These are phyloP conservation scores for Paraplagusia blochii DNA, from an alignment of 2,113 vertebrate species.

Conservation along the genomic window DNA sequence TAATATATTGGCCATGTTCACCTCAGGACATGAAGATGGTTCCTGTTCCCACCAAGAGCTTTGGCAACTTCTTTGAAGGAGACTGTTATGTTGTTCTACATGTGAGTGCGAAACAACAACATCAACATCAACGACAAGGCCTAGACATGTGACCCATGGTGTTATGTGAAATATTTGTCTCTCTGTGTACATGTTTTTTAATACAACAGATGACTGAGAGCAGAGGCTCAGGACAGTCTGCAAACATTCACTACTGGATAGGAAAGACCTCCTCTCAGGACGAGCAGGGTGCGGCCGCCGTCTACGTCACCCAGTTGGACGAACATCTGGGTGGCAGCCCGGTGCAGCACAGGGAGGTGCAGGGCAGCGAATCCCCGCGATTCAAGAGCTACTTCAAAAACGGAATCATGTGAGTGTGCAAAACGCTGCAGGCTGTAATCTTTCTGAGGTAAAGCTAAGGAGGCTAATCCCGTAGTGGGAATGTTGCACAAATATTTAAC, in stretches of 20 bases:
- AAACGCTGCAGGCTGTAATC: slow-evolving; percentile 13
- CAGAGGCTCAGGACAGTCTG: slow-evolving; percentile 46
- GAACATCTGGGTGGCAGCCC: slow-evolving; percentile 74
- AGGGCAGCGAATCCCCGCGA: slow-evolving; percentile 79
- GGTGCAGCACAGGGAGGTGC: slow-evolving; percentile 85
- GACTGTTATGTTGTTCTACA: slow-evolving; percentile 85
- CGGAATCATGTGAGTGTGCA: slow-evolving; percentile 83
- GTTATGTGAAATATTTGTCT: background rate
- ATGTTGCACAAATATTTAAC: no score
- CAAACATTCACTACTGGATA: slow-evolving; percentile 88
- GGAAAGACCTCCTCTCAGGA: slow-evolving; percentile 83
- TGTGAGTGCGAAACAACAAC: slow-evolving; percentile 71
- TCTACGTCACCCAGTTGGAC: slow-evolving; percentile 84
- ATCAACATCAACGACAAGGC: no score
- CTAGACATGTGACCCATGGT: background rate
- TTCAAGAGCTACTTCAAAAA: slow-evolving; percentile 89
- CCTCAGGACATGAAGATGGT: slow-evolving; percentile 88
- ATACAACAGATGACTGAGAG: slow-evolving; percentile 65
- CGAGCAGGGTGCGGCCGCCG: slow-evolving; percentile 82
- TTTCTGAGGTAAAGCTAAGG: slow-evolving; percentile 25
- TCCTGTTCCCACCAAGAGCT: slow-evolving; percentile 78
- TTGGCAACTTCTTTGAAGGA: slow-evolving; percentile 88
- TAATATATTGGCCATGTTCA: slow-evolving; percentile 2
- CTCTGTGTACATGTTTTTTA: background rate
- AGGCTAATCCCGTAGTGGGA: slow-evolving; percentile 36